Evolutionary conservation across 2,113 vertebrate species (phyloP).

Genomic region (Phoxinus phoxinus): DNA sequence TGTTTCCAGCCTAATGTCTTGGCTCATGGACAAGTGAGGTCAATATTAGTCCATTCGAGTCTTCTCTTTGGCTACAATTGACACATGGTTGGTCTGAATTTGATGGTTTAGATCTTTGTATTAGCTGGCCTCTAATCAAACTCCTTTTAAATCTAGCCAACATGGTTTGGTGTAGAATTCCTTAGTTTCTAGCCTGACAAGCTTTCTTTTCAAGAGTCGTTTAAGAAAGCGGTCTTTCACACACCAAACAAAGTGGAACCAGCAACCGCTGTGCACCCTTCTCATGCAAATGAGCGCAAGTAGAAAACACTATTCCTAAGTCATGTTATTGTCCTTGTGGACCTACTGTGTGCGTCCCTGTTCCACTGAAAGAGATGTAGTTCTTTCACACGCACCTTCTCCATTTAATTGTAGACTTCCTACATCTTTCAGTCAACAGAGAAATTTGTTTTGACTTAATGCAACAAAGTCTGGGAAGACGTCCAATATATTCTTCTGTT

Average conservation of each 20-base stretch:
- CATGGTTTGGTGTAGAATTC: conserved; percentile 46
- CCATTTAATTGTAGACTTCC: conserved; percentile 70
- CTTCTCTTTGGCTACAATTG: conserved; percentile 39
- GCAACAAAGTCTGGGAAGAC: neutral
- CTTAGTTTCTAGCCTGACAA: conserved; percentile 38
- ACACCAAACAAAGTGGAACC: conserved; percentile 59
- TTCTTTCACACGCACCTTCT: conserved; percentile 66
- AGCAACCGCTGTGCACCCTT: conserved; percentile 59
- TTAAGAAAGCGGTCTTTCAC: conserved; percentile 59
- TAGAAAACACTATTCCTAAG: conserved; percentile 65
- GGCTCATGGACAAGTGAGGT: neutral
- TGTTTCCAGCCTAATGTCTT: neutral
- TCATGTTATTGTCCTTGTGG: conserved; percentile 57
- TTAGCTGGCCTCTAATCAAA: conserved; percentile 45
- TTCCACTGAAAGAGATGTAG: conserved; percentile 64
- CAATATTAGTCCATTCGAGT: neutral
- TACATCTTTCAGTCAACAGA: conserved; percentile 53
- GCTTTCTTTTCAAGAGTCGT: conserved; percentile 46
- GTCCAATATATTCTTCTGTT: neutral
- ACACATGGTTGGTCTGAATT: conserved; percentile 27
- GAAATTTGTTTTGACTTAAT: conserved; percentile 44
- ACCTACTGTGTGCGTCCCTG: conserved; percentile 58
- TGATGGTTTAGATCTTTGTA: conserved; percentile 46
- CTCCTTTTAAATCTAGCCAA: conserved; percentile 61
- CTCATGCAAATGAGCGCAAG: conserved; percentile 75